These are phyloP conservation scores for Bos indicus DNA, from an alignment of 2,113 vertebrate species.

Conservation along the genomic window DNA sequence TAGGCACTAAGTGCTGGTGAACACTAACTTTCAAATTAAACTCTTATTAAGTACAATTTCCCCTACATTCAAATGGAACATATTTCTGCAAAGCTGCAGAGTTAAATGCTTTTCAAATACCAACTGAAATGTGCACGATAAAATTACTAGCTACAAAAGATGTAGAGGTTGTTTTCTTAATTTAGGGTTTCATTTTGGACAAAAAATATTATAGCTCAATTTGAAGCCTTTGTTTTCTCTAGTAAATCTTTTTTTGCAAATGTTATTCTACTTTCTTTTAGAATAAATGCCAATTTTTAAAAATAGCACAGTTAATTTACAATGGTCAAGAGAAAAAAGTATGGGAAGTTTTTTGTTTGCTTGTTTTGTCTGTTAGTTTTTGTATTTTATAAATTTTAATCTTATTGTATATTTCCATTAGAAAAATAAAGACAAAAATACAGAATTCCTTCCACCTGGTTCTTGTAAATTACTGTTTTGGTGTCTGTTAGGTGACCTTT, in stretches of 20 bases:
- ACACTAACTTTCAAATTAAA: slow-evolving; percentile 44
- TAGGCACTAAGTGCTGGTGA: background rate
- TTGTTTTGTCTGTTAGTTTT: background rate
- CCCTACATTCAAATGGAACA: background rate
- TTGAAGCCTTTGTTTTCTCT: background rate
- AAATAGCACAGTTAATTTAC: background rate
- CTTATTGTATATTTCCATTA: slow-evolving; percentile 41
- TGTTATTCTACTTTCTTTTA: slow-evolving; percentile 14
- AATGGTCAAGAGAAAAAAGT: slow-evolving; percentile 4
- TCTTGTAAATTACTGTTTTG: slow-evolving; percentile 38
- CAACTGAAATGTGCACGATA: background rate
- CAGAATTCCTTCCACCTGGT: slow-evolving; percentile 37
- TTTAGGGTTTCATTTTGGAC: background rate
- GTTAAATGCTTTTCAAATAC: background rate
- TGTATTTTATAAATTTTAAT: slow-evolving; percentile 32
- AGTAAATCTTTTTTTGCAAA: background rate
- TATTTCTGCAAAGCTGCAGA: background rate
- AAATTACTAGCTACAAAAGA: background rate
- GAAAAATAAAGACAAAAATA: slow-evolving; percentile 47
- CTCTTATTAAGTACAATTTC: slow-evolving; percentile 40
- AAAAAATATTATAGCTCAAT: background rate
- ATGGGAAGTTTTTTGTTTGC: slow-evolving; percentile 19
- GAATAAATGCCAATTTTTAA: background rate
- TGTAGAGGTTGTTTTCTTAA: background rate
- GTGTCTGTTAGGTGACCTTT: slow-evolving; percentile 1